Evolutionary conservation across 2,113 vertebrate genomes (phyloP).

Genomic region (Pseudorhombus dupliciocellatus): DNA sequence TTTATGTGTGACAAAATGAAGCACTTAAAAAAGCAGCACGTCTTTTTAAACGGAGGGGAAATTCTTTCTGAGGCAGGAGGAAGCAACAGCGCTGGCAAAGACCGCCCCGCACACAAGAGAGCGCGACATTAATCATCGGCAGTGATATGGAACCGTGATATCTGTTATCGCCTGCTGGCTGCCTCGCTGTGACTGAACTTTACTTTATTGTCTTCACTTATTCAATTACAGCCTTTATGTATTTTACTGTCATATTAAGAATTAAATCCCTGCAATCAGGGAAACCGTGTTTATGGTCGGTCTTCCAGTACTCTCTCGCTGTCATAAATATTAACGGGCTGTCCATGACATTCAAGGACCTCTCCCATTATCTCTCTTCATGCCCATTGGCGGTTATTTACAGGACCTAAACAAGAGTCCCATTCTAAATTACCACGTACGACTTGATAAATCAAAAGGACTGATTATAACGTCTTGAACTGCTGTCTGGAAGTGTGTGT

Average conservation of each 20-base stretch:
- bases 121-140: conserved; percentile 25
- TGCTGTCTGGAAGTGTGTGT: background rate
- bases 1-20: conserved; percentile 34
- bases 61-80: conserved; percentile 10
- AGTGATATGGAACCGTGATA: conserved; percentile 28
- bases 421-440: background rate
- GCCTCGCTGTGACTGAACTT: conserved; percentile 17
- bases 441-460: background rate
- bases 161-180: conserved; percentile 41
- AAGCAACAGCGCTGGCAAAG: conserved; percentile 25
- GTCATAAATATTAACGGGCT: background rate
- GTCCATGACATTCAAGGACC: background rate
- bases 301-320: background rate
- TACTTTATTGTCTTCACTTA: conserved; percentile 28
- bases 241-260: background rate
- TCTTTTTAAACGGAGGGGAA: conserved; percentile 18
- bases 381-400: background rate
- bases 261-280: background rate
- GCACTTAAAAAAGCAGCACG: conserved; percentile 26
- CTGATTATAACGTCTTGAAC: background rate
- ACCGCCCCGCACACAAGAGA: background rate
- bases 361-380: background rate
- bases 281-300: background rate
- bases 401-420: background rate
- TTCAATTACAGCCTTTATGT: conserved; percentile 15